Base-by-base conservation (phyloP, 1,140 invertebrate species). In the Penaeus japonicus region DNA sequence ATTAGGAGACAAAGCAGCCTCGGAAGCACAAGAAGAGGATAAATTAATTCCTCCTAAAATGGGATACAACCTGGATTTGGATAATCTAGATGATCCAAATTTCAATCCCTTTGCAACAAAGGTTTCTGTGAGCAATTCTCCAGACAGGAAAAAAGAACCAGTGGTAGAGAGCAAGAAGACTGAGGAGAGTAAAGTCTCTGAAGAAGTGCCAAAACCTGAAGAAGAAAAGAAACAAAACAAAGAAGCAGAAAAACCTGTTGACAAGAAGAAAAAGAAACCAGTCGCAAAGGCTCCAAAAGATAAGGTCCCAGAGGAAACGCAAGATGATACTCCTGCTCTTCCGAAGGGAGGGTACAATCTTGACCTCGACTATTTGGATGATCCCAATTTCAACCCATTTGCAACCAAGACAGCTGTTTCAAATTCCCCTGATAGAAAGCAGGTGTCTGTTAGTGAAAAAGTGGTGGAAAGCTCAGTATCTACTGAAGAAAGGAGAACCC, bases 331-430 rank as follows among this genome's bases (percentile, higher is more conserved):
- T 47, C 24, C 80, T 30, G 79, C 24, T 27, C 77, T 22, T 18
- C 39, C 84, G 32, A 89, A 47, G 39, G 39, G 39, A 47, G 39
- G 2, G 39, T 47, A 47, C 5, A 2, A 47, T 5, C 39, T 47
- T 53, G 59, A 70, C 78, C 59, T 85, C 4, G 84, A 85, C 17
- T 30, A 84, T 27, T 18, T 54, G 5, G 84, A 85, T 32, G 84
- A 85, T 53, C 84, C 84, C 24, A 85, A 85, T 65, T 85, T 85
- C 27, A 85, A 85, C n/a, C 84, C 84, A 22, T 85, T 73, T 79
- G 87, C 59, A 39, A 87, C 83, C 24, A 79, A 89, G 24, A 1
- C 87, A 24, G 78, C 47, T 2, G 87, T 89, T 32, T 47, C 55
- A 20, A 35, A 89, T 27, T 79, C 77, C 5, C 77, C 24, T n/a